Evolutionary conservation across 2,113 vertebrate genomes (phyloP).

Genomic region (Macquaria australasica): DNA sequence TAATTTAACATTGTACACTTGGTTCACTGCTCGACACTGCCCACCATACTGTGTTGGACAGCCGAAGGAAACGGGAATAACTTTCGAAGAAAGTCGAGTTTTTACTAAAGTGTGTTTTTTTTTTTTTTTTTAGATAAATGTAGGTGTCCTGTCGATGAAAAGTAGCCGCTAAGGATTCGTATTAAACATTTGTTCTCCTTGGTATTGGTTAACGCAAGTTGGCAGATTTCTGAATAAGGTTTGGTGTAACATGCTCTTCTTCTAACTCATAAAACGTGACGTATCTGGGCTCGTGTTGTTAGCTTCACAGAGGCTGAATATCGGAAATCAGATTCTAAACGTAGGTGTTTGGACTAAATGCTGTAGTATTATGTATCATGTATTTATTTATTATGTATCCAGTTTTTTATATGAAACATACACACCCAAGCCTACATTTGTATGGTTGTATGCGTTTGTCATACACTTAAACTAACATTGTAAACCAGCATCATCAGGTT

Average conservation of each 20-base stretch:
- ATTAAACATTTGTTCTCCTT: neutral
- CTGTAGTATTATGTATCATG: neutral
- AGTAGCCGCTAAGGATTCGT: neutral
- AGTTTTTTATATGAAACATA: too few species aligned
- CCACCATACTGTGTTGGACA: neutral
- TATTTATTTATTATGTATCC: neutral
- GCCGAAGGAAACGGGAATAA: neutral
- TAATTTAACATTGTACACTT: neutral
- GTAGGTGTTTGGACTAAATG: neutral
- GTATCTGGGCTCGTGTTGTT: neutral
- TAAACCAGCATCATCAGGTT: constrained; percentile 4
- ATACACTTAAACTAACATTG: neutral
- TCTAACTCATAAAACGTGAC: constrained; percentile 1
- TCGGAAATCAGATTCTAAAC: neutral
- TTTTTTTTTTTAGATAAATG: neutral
- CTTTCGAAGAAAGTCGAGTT: neutral
- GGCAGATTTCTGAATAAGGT: neutral
- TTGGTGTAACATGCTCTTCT: neutral
- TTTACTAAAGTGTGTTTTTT: neutral
- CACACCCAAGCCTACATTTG: neutral
- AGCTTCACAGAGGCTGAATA: neutral
- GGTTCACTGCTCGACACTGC: neutral
- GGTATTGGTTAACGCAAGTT: neutral
- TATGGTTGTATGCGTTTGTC: neutral
- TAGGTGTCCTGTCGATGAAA: neutral